phyloP scores from a whole-genome alignment of 2,797 vertebrate genomes.

The Takifugu ocellatus region DNA sequence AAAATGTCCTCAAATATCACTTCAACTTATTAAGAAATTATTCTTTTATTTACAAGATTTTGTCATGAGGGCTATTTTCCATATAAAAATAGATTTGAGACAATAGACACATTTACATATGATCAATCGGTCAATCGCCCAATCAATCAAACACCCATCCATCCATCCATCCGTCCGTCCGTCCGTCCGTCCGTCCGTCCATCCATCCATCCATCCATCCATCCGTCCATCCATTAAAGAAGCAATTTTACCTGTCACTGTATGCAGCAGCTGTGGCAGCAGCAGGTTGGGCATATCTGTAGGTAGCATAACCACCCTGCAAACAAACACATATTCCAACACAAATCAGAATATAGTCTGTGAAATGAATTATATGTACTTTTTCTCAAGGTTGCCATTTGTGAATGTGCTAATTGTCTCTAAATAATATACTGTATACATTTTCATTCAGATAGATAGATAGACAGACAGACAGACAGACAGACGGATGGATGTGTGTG shows the following conservation, averaged over 20 bases:
- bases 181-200: no score
- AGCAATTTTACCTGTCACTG: slow-evolving; percentile 92
- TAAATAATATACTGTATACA: background rate
- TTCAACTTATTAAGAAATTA: slow-evolving; percentile 14
- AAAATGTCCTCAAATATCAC: slow-evolving; percentile 19
- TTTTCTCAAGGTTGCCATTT: background rate
- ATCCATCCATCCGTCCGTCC: no score
- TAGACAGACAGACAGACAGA: no score
- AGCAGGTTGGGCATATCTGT: slow-evolving; percentile 95
- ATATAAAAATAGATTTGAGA: background rate
- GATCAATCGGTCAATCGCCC: no score
- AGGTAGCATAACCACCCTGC: slow-evolving; percentile 93
- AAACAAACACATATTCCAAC: slow-evolving; percentile 53
- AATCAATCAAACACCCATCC: no score
- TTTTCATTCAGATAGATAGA: no score
- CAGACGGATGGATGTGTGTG: no score
- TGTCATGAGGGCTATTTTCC: slow-evolving; percentile 1
- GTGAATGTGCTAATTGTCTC: background rate
- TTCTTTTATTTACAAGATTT: slow-evolving; percentile 5
- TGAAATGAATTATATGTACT: background rate
- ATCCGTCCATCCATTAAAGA: background rate
- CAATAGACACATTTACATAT: no score
- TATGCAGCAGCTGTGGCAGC: slow-evolving; percentile 94
- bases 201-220: background rate
- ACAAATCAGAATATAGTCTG: slow-evolving; percentile 14